Percentiles rank a stretch among this genome's conserved stretches.
phyloP scores from a whole-genome alignment of 2,888 invertebrate species.

The Timema cristinae region DNA sequence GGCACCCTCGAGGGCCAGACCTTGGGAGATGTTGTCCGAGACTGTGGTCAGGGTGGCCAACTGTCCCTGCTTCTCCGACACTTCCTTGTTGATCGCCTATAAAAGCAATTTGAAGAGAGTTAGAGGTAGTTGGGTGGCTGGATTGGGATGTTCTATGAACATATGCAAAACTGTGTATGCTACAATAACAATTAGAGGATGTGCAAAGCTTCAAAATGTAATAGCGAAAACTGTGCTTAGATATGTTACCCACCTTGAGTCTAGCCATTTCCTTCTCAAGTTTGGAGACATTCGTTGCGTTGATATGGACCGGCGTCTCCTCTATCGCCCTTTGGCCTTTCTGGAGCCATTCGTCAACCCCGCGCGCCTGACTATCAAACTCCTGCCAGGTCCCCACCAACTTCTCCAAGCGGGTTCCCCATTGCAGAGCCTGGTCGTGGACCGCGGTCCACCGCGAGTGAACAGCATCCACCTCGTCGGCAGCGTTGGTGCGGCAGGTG shows the following conservation, averaged over 20 bases:
- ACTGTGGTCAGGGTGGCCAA: slow-evolving; percentile 73
- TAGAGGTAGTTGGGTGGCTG: background rate
- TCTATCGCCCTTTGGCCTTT: slow-evolving; percentile 60
- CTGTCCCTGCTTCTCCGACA: slow-evolving; percentile 80
- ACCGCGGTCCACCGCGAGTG: slow-evolving; percentile 57
- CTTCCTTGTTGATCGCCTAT: slow-evolving; percentile 62
- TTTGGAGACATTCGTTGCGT: slow-evolving; percentile 68
- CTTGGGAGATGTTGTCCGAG: slow-evolving; percentile 73
- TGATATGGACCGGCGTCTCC: slow-evolving; percentile 56
- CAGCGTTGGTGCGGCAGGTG: slow-evolving; percentile 64
- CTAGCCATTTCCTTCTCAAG: slow-evolving; percentile 71
- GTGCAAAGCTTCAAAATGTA: too few relatives aligned
- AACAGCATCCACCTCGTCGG: slow-evolving; percentile 44
- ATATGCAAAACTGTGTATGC: too few relatives aligned
- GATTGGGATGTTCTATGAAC: too few relatives aligned
- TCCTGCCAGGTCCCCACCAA: slow-evolving; percentile 75
- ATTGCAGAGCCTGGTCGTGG: slow-evolving; percentile 73
- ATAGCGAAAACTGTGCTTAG: too few relatives aligned
- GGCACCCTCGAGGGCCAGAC: slow-evolving; percentile 73
- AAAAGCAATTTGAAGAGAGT: slow-evolving; percentile 18
- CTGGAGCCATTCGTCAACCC: slow-evolving; percentile 73
- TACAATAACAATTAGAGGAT: background rate
- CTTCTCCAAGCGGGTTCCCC: slow-evolving; percentile 73
- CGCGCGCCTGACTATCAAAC: slow-evolving; percentile 71
- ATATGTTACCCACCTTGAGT: slow-evolving; percentile 57